Base-by-base conservation (phyloP, 64 coral and sea anemone genomes). In the Actinia equina region DNA sequence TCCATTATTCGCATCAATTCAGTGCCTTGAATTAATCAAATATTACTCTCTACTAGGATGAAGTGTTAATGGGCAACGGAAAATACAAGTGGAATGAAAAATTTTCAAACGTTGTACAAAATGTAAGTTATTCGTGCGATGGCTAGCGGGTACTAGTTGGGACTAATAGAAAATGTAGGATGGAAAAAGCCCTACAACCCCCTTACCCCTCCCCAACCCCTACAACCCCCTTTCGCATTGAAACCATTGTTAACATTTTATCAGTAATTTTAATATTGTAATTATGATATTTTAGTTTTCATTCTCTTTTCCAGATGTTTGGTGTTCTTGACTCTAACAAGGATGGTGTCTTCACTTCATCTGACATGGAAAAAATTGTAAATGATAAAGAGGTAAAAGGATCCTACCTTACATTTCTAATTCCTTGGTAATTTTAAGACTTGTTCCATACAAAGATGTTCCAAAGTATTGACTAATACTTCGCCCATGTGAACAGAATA, bases 1-100 rank as follows among this genome's bases (percentile, higher is more conserved):
- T 54, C 55, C 15, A 57, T 14, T 14, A 57, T 49, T 49, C 4
- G 1, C 46, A 6, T 57, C 55, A 13, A 14, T 65, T 8, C 22
- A 8, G 6, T 65, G n/a, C 23, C 6, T n/a, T 37, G 0, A 37
- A 65, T 65, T 23, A n/a, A n/a, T 10, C 19, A 25, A 20, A 37
- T 44, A 41, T 79, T 43, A 1, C 23, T 79, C 15, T 79, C 10
- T 41, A 15, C 26, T 55, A 84, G 82, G 82, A 84, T 58, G 52
- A 84, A 0, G 82, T 84, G 14, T 19, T 84, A 17, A 84, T 84
- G 82, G 52, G 82, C 1, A 9, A 55, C 16, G 82, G 82, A 26
- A 84, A 84, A 51, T 84, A 84, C 82, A 55, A 84, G 46, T 84
- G 82, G 82, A 84, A 84, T 84, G 49, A 84, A 7, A 42, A 84